These are phyloP conservation scores for Siphamia tubifer DNA, from an alignment of 2,113 vertebrate genomes.

Conservation along the genomic window DNA sequence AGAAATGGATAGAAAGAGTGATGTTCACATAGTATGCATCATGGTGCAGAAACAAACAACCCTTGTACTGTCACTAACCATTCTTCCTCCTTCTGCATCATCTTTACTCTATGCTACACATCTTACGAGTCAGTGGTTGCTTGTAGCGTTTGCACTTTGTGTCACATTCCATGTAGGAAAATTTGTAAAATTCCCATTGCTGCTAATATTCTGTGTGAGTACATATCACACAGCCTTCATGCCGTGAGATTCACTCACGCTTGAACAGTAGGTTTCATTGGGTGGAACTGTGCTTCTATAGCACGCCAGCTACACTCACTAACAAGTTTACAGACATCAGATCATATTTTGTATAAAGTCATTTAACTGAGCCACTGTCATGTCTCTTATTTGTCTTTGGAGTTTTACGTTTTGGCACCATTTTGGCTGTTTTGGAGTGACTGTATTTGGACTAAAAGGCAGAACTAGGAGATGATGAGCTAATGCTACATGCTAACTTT, in stretches of 20 bases:
- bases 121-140: slow-evolving; percentile 28
- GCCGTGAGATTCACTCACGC: slow-evolving; percentile 6
- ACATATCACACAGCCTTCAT: slow-evolving; percentile 5
- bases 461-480: too few species aligned
- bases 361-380: too few species aligned
- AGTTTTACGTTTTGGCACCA: too few species aligned
- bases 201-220: slow-evolving; percentile 1
- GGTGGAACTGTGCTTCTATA: neutral
- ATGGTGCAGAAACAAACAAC: slow-evolving; percentile 2
- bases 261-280: slow-evolving; percentile 23
- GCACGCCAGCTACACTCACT: neutral
- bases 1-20: neutral
- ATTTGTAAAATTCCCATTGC: slow-evolving; percentile 23
- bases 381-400: too few species aligned
- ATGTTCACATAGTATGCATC: neutral
- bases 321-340: too few species aligned
- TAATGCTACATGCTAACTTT: too few species aligned
- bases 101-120: neutral
- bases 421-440: too few species aligned
- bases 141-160: slow-evolving; percentile 24
- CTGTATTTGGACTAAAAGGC: too few species aligned
- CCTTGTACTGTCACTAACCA: neutral
- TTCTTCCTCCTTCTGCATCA: neutral
- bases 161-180: slow-evolving; percentile 42
- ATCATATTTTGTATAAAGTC: too few species aligned